These are phyloP conservation scores for Cerastis leucographa DNA, from an alignment of 2,888 invertebrate species.

Conservation along the genomic window DNA sequence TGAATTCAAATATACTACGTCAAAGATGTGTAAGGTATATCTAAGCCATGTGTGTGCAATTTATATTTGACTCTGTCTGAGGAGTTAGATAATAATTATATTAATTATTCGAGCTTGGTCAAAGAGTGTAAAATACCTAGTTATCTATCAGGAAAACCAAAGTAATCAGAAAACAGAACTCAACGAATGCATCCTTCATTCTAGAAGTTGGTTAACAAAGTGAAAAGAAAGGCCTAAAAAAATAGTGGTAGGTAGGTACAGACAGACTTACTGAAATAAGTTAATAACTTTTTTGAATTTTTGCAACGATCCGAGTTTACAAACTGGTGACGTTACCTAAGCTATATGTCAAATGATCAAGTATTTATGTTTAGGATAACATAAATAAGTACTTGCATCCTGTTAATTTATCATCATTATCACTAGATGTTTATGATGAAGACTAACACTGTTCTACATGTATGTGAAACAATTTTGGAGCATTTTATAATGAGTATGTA, in stretches of 20 bases:
- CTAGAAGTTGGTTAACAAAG: constrained; percentile 7
- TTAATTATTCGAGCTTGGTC: constrained; percentile 3
- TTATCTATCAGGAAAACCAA: neutral
- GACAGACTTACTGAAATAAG: neutral
- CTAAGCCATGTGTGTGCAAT: neutral
- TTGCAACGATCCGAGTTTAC: constrained; percentile 19
- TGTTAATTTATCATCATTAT: constrained; percentile 5
- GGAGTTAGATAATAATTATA: neutral
- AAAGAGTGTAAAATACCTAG: neutral
- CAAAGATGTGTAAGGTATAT: constrained; percentile 25
- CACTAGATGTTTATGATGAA: constrained; percentile 14
- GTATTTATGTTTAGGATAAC: constrained; percentile 8
- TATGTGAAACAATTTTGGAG: constrained; percentile 40
- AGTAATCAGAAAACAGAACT: neutral
- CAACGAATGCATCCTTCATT: neutral
- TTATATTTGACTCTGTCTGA: constrained; percentile 1
- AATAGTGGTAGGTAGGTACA: too few relatives aligned
- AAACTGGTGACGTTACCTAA: neutral
- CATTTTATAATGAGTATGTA: constrained; percentile 52
- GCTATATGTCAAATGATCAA: neutral
- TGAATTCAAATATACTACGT: constrained; percentile 9
- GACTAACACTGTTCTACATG: constrained; percentile 35
- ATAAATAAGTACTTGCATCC: constrained; percentile 4
- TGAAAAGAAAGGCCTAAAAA: constrained; percentile 33
- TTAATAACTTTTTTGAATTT: constrained; percentile 3